A percentile compares a stretch with the other conserved stretches of the same genome.
phyloP scores from a whole-genome alignment of 92 coral and sea anemone species.

The Desmophyllum pertusum region DNA sequence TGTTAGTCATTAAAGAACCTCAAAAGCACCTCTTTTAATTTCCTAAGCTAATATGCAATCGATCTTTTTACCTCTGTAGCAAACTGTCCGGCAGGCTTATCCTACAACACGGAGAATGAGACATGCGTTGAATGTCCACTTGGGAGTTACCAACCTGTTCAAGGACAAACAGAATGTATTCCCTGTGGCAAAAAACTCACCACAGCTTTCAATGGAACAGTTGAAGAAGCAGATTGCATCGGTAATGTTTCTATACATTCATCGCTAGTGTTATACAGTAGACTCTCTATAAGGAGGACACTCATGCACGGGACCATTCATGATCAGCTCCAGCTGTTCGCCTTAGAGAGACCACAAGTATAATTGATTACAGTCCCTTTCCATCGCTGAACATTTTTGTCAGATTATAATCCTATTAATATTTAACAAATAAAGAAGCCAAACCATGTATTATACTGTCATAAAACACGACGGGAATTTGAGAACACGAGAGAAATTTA shows the following conservation, averaged over 20 bases:
- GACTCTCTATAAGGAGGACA: too few relatives aligned
- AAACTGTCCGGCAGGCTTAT: slow-evolving; percentile 51
- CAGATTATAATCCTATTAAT: too few relatives aligned
- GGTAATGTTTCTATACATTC: background rate
- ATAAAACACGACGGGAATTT: too few relatives aligned
- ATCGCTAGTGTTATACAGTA: background rate
- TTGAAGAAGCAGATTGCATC: slow-evolving; percentile 24
- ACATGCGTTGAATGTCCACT: slow-evolving; percentile 35
- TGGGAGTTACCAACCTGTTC: slow-evolving; percentile 51
- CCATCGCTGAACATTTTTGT: too few relatives aligned
- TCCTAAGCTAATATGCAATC: background rate
- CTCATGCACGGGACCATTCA: too few relatives aligned
- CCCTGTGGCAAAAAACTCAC: slow-evolving; percentile 39
- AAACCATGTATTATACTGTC: too few relatives aligned
- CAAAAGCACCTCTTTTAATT: background rate
- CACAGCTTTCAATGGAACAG: slow-evolving; percentile 41
- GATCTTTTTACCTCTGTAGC: slow-evolving; percentile 12
- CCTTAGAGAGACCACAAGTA: too few relatives aligned
- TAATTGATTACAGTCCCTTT: too few relatives aligned
- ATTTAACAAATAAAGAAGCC: too few relatives aligned
- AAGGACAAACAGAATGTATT: slow-evolving; percentile 43
- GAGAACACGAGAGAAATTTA: too few relatives aligned
- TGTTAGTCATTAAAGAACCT: too few relatives aligned
- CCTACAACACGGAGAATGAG: slow-evolving; percentile 16
- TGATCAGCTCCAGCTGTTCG: too few relatives aligned